A percentile compares a stretch with the other conserved stretches of the same genome.
Conservation (phyloP, 2,113 vertebrate species). For the Carollia perspicillata region DNA sequence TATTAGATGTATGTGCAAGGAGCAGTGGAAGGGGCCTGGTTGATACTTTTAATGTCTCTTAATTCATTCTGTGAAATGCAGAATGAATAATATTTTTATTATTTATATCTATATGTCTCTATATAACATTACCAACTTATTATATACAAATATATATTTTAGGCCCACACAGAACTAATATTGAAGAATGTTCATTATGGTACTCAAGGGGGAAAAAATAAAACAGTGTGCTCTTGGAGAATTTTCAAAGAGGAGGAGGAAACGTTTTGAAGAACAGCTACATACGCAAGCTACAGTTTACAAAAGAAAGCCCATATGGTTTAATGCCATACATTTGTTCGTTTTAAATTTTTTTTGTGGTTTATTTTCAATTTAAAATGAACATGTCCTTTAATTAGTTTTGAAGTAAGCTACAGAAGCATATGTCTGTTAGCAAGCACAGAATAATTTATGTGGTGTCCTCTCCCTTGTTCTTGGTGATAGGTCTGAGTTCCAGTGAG, state of each 20-base stretch:
- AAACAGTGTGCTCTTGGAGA: constrained; percentile 2
- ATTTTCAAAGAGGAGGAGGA: constrained; percentile 43
- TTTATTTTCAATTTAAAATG: constrained; percentile 61
- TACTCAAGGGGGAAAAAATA: neutral
- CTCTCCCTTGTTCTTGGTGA: neutral
- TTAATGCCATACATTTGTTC: constrained; percentile 60
- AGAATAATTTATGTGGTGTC: constrained; percentile 2
- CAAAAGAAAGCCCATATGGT: constrained; percentile 52
- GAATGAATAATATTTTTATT: neutral
- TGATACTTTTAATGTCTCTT: neutral
- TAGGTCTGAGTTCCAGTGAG: constrained; percentile 7
- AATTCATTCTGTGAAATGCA: neutral
- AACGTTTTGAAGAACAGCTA: constrained; percentile 28
- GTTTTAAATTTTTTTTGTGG: constrained; percentile 37
- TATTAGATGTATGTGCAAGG: neutral
- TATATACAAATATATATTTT: neutral
- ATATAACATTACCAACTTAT: neutral
- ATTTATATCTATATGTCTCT: neutral
- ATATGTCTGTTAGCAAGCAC: constrained; percentile 49
- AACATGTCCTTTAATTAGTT: constrained; percentile 57
- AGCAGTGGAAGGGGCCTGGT: neutral
- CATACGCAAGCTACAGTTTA: constrained; percentile 26
- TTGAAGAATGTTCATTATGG: constrained; percentile 16
- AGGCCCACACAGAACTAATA: neutral
- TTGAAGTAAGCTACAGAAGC: constrained; percentile 20